Evolutionary conservation across 1,140 invertebrate species (phyloP).

Genomic region (Papilio machaon): DNA sequence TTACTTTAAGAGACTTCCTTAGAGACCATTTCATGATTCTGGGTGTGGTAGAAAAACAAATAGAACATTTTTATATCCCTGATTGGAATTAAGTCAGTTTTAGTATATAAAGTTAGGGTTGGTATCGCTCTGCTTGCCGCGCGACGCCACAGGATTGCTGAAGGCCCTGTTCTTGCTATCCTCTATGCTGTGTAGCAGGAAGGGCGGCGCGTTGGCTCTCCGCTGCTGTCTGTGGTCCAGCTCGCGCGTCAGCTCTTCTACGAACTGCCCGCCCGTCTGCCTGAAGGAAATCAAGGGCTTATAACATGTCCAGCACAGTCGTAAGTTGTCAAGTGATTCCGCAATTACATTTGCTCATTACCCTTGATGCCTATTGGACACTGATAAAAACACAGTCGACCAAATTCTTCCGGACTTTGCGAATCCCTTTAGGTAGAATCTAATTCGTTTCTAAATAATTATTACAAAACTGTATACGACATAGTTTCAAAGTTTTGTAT

Average conservation of each 20-base stretch:
- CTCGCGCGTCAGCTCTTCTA: slow-evolving; percentile 70
- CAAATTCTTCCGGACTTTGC: no score
- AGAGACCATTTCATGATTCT: neutral
- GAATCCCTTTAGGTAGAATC: no score
- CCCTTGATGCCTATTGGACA: no score
- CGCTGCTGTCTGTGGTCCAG: slow-evolving; percentile 64
- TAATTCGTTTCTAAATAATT: no score
- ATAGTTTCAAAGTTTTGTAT: no score
- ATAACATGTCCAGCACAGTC: neutral
- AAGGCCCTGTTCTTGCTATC: slow-evolving; percentile 60
- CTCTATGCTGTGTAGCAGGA: slow-evolving; percentile 69
- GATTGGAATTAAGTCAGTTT: neutral
- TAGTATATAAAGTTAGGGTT: slow-evolving; percentile 77
- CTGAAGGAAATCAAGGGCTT: slow-evolving; percentile 60
- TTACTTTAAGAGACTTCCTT: neutral
- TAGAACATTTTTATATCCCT: neutral
- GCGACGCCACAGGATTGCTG: slow-evolving; percentile 51
- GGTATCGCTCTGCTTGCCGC: slow-evolving; percentile 63
- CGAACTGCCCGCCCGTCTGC: slow-evolving; percentile 77
- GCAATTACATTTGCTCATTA: neutral
- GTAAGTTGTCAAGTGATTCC: neutral
- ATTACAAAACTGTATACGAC: no score
- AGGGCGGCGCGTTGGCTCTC: slow-evolving; percentile 62
- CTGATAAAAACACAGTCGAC: no score
- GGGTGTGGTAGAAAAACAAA: neutral